Conservation (phyloP, 2,888 invertebrate genomes). For the Alsophila aescularia region DNA sequence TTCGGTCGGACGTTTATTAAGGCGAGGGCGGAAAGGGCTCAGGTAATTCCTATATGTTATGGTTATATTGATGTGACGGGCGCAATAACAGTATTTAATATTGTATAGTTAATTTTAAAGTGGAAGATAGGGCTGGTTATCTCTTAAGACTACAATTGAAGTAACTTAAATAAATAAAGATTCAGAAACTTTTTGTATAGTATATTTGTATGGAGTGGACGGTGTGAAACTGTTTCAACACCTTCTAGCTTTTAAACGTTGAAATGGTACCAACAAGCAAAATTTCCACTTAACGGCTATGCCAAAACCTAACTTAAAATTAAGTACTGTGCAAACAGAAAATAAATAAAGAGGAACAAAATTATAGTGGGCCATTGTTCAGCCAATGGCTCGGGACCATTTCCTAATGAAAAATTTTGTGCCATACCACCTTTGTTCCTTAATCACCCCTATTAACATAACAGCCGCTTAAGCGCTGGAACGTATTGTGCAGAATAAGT, state of each 20-base stretch:
- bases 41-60: conserved; percentile 20
- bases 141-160: too few relatives aligned
- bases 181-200: too few relatives aligned
- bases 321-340: conserved; percentile 38
- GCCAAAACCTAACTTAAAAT: conserved; percentile 32
- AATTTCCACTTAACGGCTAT: conserved; percentile 1
- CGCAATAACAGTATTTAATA: conserved; percentile 5
- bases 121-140: too few relatives aligned
- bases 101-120: conserved; percentile 1
- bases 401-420: conserved; percentile 49
- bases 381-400: conserved; percentile 38
- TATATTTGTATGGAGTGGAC: too few relatives aligned
- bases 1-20: conserved; percentile 41
- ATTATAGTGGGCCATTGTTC: conserved; percentile 40
- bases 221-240: too few relatives aligned
- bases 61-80: conserved; percentile 14
- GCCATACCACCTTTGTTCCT: conserved; percentile 45
- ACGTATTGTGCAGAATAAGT: conserved; percentile 24
- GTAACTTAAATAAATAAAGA: too few relatives aligned
- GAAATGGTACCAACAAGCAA: too few relatives aligned
- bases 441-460: conserved; percentile 53
- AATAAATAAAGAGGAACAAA: conserved; percentile 39
- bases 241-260: too few relatives aligned
- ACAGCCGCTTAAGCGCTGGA: conserved; percentile 40
- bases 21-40: conserved; percentile 32